Conservation (phyloP, 2,113 vertebrate genomes). For the Lophotis ruficrista region DNA sequence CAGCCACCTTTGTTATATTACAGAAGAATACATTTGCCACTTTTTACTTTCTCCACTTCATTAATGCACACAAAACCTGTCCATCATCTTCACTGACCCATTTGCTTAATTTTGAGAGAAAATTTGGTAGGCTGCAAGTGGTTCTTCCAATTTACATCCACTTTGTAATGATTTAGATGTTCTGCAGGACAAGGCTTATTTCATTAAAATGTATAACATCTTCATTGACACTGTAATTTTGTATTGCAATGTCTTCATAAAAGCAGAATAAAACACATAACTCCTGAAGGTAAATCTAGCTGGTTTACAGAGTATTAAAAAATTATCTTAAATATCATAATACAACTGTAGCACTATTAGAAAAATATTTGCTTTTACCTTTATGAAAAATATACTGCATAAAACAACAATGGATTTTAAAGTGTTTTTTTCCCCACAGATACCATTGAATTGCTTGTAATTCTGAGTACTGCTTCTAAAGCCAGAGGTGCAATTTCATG, state of each 20-base stretch:
- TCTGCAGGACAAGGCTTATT: neutral
- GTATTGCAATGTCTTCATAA: neutral
- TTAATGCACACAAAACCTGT: neutral
- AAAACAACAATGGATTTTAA: neutral
- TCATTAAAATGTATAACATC: neutral
- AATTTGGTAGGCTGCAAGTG: neutral
- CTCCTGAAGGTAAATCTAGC: neutral
- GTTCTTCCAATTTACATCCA: neutral
- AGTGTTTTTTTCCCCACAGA: neutral
- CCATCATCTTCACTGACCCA: neutral
- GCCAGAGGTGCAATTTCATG: neutral
- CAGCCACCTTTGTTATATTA: neutral
- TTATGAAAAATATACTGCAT: neutral
- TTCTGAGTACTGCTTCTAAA: neutral
- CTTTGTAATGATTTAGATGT: neutral
- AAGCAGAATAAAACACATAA: neutral
- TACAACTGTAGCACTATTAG: neutral
- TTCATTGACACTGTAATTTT: neutral
- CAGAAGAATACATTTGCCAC: neutral
- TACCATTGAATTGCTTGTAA: neutral
- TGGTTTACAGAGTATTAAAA: neutral
- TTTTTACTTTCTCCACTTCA: neutral
- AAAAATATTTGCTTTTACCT: neutral
- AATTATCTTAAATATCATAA: neutral
- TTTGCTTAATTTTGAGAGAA: neutral